Base-by-base conservation (phyloP, 2,888 invertebrate genomes). In the Synanthedon andrenaeformis region DNA sequence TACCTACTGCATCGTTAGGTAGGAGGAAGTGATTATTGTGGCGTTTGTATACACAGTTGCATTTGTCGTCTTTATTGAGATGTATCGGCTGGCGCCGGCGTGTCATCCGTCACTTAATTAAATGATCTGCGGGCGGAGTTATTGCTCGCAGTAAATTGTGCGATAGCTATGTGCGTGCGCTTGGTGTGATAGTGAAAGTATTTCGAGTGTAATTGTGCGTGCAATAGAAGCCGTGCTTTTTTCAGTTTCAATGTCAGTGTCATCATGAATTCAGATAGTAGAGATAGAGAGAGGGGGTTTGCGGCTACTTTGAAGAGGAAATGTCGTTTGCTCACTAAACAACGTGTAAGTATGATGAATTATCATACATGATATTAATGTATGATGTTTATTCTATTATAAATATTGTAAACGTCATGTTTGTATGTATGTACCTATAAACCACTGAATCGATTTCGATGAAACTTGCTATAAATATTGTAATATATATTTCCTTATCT, bases 1-100 rank as follows among this genome's bases (percentile, higher is more conserved):
- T 64, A 59, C 5, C 23, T 23, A 23, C 61, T 58, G 58, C 64
- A 67, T 73, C 72, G 70, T 72, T 67, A 63, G 58, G 61, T 23
- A 23, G 23, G 5, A 69, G 72, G 76, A 74, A 77, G 72, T 68
- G 69, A 76, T 79, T 77, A 75, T 69, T 63, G 58, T 49, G 58
- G 56, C 56, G 14, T 62, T 23, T 23, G 23, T 35, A 67, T 64
- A 56, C 55, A 52, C 58, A 59, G 60, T 73, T 55, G 66, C 58
- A 59, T 59, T 73, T 55, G 66, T 66, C 68, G 69, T 64, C 65
- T 65, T 70, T 72, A 76, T 76, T 73, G 71, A 72, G 73, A 72
- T 68, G 67, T 66, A 73, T 69, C 63, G 66, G 59, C 41, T 53
- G 67, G 69, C 70, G 72, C 69, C 67, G 55, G 62, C 51, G 63